These are phyloP conservation scores for Hephaestus fuliginosus DNA, from an alignment of 2,797 vertebrate genomes.

Conservation along the genomic window DNA sequence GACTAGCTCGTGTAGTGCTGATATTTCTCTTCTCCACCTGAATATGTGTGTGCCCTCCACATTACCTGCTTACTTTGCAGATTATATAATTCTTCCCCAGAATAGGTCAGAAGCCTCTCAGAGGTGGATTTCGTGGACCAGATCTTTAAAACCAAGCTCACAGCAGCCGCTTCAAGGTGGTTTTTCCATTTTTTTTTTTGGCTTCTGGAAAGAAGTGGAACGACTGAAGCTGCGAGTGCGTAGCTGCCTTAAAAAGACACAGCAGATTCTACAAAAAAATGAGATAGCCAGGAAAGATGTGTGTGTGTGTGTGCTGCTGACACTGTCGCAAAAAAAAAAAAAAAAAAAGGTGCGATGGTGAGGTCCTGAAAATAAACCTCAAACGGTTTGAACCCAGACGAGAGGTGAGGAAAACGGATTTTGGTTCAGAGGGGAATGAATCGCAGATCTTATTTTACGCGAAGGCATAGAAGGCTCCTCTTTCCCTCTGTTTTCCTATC, in stretches of 20 bases:
- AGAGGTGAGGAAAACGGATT: conserved; percentile 62
- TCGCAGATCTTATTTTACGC: conserved; percentile 45
- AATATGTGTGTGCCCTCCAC: not conserved
- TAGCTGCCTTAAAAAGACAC: conserved; percentile 22
- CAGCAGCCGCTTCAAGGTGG: not conserved
- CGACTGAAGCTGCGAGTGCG: conserved; percentile 12
- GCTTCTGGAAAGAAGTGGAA: not conserved
- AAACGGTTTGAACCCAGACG: conserved; percentile 49
- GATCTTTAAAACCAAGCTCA: not conserved
- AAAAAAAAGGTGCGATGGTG: conserved; percentile 8
- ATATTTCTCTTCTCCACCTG: not conserved
- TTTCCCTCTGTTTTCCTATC: conserved; percentile 33
- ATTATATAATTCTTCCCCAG: not conserved
- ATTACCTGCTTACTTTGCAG: not conserved
- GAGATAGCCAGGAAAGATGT: conserved; percentile 33
- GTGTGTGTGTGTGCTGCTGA: not conserved
- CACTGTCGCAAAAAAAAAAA: conserved; percentile 30
- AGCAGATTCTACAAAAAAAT: not conserved
- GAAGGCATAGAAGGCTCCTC: conserved; percentile 41
- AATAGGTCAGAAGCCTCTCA: conserved; percentile 14
- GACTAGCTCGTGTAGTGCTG: not conserved
- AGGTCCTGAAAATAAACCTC: conserved; percentile 72
- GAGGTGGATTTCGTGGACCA: not conserved
- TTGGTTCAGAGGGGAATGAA: conserved; percentile 57
- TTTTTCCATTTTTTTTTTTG: conserved; percentile 3